Conservation (phyloP, 2,797 vertebrate genomes). For the Morelia viridis region DNA sequence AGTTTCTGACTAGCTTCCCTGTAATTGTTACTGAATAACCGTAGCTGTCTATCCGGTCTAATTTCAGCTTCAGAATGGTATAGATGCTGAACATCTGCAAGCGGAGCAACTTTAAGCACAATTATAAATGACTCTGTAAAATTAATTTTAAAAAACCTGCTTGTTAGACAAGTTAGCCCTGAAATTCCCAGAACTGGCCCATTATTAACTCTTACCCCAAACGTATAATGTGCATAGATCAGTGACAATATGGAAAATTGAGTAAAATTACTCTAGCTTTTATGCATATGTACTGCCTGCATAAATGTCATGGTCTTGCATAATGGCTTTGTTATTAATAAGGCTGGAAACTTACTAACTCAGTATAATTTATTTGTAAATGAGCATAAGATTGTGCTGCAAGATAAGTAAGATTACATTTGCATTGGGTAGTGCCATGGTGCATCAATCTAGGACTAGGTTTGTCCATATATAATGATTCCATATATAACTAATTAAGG, state of each 20-base stretch:
- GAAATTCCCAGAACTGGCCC: not conserved
- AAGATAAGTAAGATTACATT: not conserved
- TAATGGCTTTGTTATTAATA: not conserved
- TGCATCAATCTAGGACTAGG: not conserved
- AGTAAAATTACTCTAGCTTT: not conserved
- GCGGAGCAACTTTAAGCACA: not conserved
- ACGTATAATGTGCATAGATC: not conserved
- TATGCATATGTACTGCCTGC: too few relatives aligned
- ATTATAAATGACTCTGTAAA: not conserved
- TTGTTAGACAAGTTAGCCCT: not conserved
- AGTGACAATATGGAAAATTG: not conserved
- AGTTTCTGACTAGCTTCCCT: not conserved
- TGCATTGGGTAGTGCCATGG: not conserved
- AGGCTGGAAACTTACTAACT: not conserved
- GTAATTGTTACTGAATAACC: not conserved
- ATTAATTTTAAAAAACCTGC: not conserved
- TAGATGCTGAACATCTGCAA: not conserved
- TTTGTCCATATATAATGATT: not conserved
- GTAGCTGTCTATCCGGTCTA: not conserved
- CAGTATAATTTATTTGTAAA: not conserved
- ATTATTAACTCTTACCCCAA: not conserved
- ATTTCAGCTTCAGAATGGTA: not conserved
- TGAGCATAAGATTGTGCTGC: not conserved
- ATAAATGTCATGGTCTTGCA: not conserved
- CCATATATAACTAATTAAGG: not conserved